Evolutionary conservation across 1,140 invertebrate genomes (phyloP).

Genomic region (Neodiprion fabricii): DNA sequence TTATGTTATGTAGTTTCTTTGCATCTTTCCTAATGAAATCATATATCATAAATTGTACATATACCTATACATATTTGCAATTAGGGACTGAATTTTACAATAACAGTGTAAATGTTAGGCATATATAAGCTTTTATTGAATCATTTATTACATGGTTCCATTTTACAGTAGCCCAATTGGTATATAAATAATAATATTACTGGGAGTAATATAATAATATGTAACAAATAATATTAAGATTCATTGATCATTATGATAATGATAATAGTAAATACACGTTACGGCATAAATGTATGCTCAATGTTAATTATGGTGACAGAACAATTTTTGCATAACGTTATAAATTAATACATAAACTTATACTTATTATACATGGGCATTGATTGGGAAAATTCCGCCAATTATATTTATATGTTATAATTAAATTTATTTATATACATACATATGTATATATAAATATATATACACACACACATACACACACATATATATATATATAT

Average conservation of each 20-base stretch:
- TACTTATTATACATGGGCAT: constrained; percentile 39
- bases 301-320: constrained; percentile 35
- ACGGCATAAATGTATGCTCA: constrained; percentile 40
- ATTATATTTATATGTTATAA: constrained; percentile 41
- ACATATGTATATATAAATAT: neutral
- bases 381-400: constrained; percentile 37
- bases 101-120: neutral
- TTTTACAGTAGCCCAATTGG: constrained; percentile 51
- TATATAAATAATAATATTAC: constrained; percentile 31
- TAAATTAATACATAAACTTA: constrained; percentile 52
- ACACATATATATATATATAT: no score
- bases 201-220: neutral
- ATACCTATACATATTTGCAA: no score
- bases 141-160: constrained; percentile 54
- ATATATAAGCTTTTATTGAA: constrained; percentile 53
- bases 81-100: no score
- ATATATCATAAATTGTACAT: no score
- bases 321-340: constrained; percentile 42
- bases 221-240: neutral
- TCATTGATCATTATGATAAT: constrained; percentile 29
- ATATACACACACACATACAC: constrained; percentile 13
- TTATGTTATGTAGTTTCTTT: no score
- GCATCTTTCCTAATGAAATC: no score
- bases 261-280: constrained; percentile 52
- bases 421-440: constrained; percentile 43